Evolutionary conservation across 92 coral and sea anemone genomes (phyloP).

Genomic region (Actinostola sp.): DNA sequence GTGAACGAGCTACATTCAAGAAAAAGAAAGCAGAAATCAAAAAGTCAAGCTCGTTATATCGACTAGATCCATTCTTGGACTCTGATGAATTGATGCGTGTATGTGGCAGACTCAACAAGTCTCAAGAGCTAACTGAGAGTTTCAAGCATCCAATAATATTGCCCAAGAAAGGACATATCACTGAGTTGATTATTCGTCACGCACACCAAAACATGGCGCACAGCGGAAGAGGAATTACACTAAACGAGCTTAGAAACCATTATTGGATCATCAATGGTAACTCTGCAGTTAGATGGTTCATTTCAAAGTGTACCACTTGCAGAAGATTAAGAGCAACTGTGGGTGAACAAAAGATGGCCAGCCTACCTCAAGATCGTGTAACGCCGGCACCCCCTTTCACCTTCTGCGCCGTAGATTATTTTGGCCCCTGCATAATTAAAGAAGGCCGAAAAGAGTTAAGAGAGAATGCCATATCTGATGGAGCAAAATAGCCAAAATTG

Average conservation of each 20-base stretch:
- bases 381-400: conserved; percentile 24
- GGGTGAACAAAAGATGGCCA: conserved; percentile 27
- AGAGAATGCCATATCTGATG: too few relatives aligned
- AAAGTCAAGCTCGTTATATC: conserved; percentile 11
- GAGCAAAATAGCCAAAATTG: too few relatives aligned
- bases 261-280: conserved; percentile 34
- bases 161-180: conserved; percentile 18
- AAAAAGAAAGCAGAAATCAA: conserved; percentile 14
- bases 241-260: conserved; percentile 11
- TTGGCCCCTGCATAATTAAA: conserved; percentile 26
- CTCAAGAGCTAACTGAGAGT: neutral
- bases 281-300: conserved; percentile 17
- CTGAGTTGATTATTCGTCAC: neutral
- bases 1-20: neutral
- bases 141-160: conserved; percentile 13
- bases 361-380: conserved; percentile 15
- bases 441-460: conserved; percentile 23
- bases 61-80: conserved; percentile 10
- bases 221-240: conserved; percentile 18
- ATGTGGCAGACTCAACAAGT: conserved; percentile 14
- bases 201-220: conserved; percentile 22
- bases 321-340: conserved; percentile 5
- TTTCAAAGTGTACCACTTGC: conserved; percentile 14
- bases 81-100: conserved; percentile 11
- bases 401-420: conserved; percentile 18